Evolutionary conservation across 2,113 vertebrate species (phyloP).

Genomic region (Aegypius monachus): DNA sequence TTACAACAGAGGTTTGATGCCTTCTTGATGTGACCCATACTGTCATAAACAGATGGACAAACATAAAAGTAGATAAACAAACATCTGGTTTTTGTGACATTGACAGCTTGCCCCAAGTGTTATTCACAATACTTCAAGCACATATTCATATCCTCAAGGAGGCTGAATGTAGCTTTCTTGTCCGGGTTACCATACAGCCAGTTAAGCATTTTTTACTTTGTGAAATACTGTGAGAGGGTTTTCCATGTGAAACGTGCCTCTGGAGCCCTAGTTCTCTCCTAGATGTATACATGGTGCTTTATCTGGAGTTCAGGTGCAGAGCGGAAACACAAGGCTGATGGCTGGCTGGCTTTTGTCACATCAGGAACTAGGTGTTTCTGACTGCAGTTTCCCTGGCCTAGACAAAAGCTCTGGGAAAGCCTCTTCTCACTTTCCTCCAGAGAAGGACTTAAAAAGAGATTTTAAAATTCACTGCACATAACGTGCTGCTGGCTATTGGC

Average conservation of each 20-base stretch:
- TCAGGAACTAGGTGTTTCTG: background rate
- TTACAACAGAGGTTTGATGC: constrained; percentile 5
- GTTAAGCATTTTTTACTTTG: background rate
- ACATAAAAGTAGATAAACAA: background rate
- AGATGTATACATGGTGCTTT: background rate
- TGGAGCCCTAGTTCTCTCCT: background rate
- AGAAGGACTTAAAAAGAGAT: background rate
- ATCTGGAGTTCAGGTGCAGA: background rate
- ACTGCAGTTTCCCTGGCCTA: background rate
- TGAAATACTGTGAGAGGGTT: background rate
- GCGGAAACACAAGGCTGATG: background rate
- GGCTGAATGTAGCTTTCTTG: background rate
- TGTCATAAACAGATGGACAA: background rate
- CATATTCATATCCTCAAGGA: background rate
- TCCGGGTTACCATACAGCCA: background rate
- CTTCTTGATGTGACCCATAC: background rate
- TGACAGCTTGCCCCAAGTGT: background rate
- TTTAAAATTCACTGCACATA: constrained; percentile 16
- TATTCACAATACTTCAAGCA: background rate
- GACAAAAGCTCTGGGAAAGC: background rate
- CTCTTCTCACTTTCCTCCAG: background rate
- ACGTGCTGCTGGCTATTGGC: constrained; percentile 29
- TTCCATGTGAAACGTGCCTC: background rate
- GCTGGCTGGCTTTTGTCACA: background rate
- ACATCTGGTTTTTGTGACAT: background rate